phyloP scores from a whole-genome alignment of 1,140 invertebrate species.

The Dendrolimus punctatus region DNA sequence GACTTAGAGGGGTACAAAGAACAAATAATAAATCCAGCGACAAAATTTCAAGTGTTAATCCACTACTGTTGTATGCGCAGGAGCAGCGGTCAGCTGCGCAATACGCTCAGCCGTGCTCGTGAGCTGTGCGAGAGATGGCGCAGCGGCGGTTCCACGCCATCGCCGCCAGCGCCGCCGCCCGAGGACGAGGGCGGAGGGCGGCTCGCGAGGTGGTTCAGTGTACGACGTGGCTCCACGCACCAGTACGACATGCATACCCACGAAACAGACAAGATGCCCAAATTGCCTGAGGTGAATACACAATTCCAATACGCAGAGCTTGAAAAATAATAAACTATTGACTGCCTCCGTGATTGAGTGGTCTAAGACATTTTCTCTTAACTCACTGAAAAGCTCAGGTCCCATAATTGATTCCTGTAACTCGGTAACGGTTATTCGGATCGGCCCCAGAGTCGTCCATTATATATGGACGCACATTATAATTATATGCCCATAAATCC shows the following conservation, averaged over 20 bases:
- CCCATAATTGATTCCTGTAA: too few relatives aligned
- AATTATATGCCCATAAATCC: too few relatives aligned
- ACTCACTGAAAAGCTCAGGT: too few relatives aligned
- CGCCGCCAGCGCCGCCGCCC: slow-evolving; percentile 64
- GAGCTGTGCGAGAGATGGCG: slow-evolving; percentile 82
- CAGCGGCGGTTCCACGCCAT: slow-evolving; percentile 70
- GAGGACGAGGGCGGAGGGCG: slow-evolving; percentile 78
- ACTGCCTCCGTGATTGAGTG: too few relatives aligned
- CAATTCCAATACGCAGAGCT: neutral
- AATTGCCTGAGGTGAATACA: slow-evolving; percentile 77
- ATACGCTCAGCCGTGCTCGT: slow-evolving; percentile 79
- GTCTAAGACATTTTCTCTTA: too few relatives aligned
- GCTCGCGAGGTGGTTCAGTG: slow-evolving; percentile 88
- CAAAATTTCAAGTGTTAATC: too few relatives aligned
- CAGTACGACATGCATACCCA: slow-evolving; percentile 80
- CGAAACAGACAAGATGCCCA: slow-evolving; percentile 78
- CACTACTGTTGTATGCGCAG: slow-evolving; percentile 39
- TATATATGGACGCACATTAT: too few relatives aligned
- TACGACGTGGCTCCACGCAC: slow-evolving; percentile 83
- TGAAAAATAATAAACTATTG: too few relatives aligned
- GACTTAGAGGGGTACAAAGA: too few relatives aligned
- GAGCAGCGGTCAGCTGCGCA: slow-evolving; percentile 79
- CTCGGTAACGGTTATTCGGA: too few relatives aligned
- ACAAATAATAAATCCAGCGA: too few relatives aligned
- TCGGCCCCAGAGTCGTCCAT: too few relatives aligned